Evolutionary conservation across 2,797 vertebrate species (phyloP).

Genomic region (Acanthornis magna): DNA sequence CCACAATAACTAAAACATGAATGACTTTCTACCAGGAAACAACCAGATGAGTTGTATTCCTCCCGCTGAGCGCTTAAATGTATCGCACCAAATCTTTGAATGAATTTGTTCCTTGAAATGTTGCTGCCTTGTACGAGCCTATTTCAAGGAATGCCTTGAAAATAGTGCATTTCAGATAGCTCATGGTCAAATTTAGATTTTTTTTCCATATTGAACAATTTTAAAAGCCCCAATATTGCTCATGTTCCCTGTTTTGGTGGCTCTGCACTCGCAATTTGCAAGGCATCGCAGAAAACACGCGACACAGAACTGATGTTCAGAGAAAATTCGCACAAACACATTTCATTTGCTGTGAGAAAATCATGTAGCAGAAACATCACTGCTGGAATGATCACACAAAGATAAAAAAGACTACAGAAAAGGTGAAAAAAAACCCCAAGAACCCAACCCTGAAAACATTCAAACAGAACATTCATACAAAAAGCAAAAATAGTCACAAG

Average conservation of each 20-base stretch:
- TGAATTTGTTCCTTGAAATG: neutral
- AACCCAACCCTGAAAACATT: neutral
- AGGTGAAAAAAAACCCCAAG: neutral
- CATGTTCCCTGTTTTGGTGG: neutral
- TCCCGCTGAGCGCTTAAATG: rapidly evolving
- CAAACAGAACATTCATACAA: neutral
- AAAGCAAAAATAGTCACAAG: neutral
- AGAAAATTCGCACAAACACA: neutral
- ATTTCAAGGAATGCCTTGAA: neutral
- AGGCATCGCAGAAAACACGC: rapidly evolving
- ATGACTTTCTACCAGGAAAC: neutral
- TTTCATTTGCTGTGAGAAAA: neutral
- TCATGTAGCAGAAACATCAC: neutral
- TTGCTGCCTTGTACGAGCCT: neutral
- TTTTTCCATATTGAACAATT: neutral
- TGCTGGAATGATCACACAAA: neutral
- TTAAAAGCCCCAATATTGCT: neutral
- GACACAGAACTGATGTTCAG: neutral
- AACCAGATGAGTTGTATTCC: neutral
- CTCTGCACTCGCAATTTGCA: neutral
- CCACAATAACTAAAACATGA: neutral
- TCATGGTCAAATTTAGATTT: neutral
- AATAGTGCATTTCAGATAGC: neutral
- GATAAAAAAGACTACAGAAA: neutral
- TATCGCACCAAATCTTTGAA: neutral